Evolutionary conservation across 2,888 invertebrate genomes (phyloP).

Genomic region (Amblyjoppa proteus): DNA sequence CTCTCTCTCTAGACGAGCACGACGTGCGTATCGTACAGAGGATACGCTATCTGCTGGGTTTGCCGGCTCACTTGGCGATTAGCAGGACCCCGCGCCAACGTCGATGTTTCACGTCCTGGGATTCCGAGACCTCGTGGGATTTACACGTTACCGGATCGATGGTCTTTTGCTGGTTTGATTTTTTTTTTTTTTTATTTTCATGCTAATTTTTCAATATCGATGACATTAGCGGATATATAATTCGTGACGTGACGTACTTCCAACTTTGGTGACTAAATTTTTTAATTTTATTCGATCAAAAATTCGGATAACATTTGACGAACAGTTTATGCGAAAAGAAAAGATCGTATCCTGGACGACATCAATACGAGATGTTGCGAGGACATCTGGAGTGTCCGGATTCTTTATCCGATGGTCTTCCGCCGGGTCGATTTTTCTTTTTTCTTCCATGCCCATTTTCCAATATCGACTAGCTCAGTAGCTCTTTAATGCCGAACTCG

Average conservation of each 20-base stretch:
- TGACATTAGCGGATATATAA: no score
- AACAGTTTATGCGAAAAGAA: not conserved
- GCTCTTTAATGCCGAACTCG: no score
- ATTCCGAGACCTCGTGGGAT: conserved; percentile 22
- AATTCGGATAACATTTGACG: no score
- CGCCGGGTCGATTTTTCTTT: no score
- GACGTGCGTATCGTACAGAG: conserved; percentile 27
- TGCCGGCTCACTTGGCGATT: conserved; percentile 65
- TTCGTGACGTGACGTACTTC: no score
- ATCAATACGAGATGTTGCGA: no score
- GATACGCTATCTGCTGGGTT: conserved; percentile 51
- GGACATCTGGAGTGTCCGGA: no score
- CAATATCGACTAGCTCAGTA: no score
- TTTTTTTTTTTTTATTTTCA: not conserved
- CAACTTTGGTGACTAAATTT: no score
- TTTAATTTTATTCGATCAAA: no score
- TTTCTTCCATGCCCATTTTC: no score
- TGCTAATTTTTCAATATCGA: not conserved
- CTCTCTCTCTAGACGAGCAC: not conserved
- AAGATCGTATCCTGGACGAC: not conserved
- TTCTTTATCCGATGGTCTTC: no score
- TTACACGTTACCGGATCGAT: conserved; percentile 33
- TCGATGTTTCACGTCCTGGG: conserved; percentile 43
- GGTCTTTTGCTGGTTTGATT: not conserved
- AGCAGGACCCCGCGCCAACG: conserved; percentile 43